Conservation (phyloP, 2,113 vertebrate species). For the Rhabdomys dilectus region DNA sequence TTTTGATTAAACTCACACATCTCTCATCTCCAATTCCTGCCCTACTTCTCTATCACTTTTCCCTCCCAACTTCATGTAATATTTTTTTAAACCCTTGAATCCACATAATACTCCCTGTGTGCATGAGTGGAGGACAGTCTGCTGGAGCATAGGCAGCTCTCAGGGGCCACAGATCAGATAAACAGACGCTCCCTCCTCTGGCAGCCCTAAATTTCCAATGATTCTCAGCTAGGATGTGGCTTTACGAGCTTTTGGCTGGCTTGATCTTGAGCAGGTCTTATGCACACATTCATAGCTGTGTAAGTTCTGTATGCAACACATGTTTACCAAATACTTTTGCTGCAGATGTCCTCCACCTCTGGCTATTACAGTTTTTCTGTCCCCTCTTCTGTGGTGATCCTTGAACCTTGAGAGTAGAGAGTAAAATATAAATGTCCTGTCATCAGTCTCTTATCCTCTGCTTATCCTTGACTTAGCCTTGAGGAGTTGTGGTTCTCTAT, state of each 20-base stretch:
- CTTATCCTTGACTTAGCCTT: not conserved
- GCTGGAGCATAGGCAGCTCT: not conserved
- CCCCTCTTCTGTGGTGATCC: not conserved
- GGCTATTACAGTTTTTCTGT: not conserved
- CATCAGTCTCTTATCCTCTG: not conserved
- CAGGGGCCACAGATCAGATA: not conserved
- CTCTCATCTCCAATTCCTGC: no score
- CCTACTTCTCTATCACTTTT: no score
- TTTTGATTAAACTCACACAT: not conserved
- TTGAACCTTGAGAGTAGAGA: not conserved
- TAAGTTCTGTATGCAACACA: not conserved
- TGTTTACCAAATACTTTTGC: not conserved
- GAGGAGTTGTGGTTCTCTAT: not conserved
- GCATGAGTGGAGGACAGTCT: not conserved
- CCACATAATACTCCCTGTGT: no score
- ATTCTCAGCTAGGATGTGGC: not conserved
- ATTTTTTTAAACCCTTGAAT: not conserved
- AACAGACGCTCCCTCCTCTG: no score
- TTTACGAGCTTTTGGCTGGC: not conserved
- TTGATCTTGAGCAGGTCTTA: not conserved
- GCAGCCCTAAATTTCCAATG: not conserved
- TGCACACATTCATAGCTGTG: not conserved
- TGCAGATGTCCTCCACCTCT: not conserved
- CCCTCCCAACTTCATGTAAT: not conserved
- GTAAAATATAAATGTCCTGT: not conserved